Conservation (phyloP, 2,888 invertebrate genomes). For the Dryobotodes eremita region DNA sequence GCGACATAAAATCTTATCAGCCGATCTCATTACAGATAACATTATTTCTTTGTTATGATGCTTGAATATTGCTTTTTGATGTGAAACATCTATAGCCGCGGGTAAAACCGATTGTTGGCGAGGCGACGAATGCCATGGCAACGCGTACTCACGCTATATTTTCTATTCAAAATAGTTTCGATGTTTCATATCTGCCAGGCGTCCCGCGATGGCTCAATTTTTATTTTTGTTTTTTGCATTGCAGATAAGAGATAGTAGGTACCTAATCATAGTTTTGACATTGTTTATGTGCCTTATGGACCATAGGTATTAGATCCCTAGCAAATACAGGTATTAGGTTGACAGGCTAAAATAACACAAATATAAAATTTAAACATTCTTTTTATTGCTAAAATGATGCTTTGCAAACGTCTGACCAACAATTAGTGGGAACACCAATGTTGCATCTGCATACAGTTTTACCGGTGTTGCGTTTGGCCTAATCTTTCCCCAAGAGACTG, state of each 20-base stretch:
- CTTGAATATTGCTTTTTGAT: conserved; percentile 7
- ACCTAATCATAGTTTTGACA: neutral
- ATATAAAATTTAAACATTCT: conserved; percentile 82
- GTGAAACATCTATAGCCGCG: no score
- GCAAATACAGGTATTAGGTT: neutral
- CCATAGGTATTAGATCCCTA: no score
- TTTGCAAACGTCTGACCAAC: conserved; percentile 99
- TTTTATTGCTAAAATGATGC: conserved; percentile 90
- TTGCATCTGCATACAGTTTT: conserved; percentile 98
- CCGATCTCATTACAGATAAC: conserved; percentile 45
- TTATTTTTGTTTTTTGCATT: neutral
- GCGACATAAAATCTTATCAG: conserved; percentile 41
- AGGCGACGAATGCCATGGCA: no score
- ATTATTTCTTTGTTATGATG: conserved; percentile 35
- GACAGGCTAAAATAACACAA: conserved; percentile 34
- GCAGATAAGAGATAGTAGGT: neutral
- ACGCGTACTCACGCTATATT: no score
- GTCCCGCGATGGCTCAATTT: no score
- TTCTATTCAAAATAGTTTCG: no score
- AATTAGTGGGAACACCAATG: conserved; percentile 97
- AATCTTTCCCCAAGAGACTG: conserved; percentile 99
- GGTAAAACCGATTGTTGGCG: no score
- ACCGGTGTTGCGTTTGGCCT: conserved; percentile 96
- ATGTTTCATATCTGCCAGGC: no score
- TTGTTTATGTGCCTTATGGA: neutral